Conservation (phyloP, 2,888 invertebrate genomes). For the Stratiomys singularior region DNA sequence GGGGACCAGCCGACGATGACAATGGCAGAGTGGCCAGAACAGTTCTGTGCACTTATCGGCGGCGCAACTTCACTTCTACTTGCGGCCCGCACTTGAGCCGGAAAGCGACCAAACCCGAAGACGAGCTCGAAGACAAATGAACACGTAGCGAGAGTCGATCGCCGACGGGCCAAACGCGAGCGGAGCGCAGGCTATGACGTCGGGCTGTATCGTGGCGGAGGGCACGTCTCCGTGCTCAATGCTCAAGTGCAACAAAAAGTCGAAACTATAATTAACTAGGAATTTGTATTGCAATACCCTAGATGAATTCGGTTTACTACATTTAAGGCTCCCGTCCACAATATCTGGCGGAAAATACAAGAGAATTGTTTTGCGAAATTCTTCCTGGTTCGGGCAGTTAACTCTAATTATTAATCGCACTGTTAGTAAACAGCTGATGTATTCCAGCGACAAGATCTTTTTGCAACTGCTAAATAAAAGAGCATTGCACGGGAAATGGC, state of each 20-base stretch:
- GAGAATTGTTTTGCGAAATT: too few relatives aligned
- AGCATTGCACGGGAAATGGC: too few relatives aligned
- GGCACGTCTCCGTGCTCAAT: constrained; percentile 2
- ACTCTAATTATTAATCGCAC: too few relatives aligned
- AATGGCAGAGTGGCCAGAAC: constrained; percentile 24
- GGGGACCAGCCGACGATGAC: background rate
- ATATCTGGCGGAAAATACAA: too few relatives aligned
- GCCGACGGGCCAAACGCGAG: background rate
- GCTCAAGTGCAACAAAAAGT: background rate
- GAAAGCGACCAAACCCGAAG: constrained; percentile 20
- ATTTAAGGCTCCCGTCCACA: too few relatives aligned
- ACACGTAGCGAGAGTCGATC: background rate
- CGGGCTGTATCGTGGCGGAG: background rate
- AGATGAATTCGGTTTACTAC: background rate
- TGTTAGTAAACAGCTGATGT: too few relatives aligned
- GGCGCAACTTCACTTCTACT: constrained; percentile 15
- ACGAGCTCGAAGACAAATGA: background rate
- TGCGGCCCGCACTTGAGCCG: background rate
- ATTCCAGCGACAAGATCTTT: too few relatives aligned
- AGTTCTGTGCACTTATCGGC: constrained; percentile 26
- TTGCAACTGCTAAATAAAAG: too few relatives aligned
- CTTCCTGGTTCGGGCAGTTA: too few relatives aligned
- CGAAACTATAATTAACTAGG: background rate
- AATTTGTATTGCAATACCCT: background rate
- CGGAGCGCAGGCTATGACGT: background rate